Evolutionary conservation across 2,888 invertebrate genomes (phyloP).

Genomic region (Hoplodrina ambigua): DNA sequence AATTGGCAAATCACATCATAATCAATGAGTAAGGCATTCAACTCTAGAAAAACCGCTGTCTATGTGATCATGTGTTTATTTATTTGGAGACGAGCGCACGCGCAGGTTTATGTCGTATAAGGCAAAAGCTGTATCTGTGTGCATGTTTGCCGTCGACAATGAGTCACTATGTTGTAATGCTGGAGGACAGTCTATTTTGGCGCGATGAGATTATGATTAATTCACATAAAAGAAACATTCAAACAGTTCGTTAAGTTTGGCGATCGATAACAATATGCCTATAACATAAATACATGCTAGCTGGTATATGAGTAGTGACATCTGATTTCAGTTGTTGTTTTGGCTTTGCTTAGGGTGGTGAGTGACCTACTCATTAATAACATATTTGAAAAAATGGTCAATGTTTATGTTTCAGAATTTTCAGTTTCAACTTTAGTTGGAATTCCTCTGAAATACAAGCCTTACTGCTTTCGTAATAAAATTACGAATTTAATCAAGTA

Average conservation of each 20-base stretch:
- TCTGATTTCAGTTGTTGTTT: constrained; percentile 14
- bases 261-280: constrained; percentile 41
- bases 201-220: constrained; percentile 85
- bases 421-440: not conserved
- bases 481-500: not conserved
- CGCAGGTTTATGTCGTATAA: constrained; percentile 76
- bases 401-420: not conserved
- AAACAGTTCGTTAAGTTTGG: constrained; percentile 59
- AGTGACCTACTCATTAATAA: constrained; percentile 24
- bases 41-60: constrained; percentile 88
- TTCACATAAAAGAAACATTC: constrained; percentile 67
- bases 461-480: not conserved
- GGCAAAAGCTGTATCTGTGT: constrained; percentile 78
- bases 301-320: not conserved
- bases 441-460: not conserved
- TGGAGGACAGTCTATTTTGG: constrained; percentile 87
- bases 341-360: constrained; percentile 7
- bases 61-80: constrained; percentile 82
- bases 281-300: constrained; percentile 19
- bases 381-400: constrained; percentile 4
- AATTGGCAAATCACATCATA: constrained; percentile 75
- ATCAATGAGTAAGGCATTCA: constrained; percentile 78
- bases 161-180: constrained; percentile 86
- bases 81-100: constrained; percentile 77
- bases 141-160: constrained; percentile 80